Conservation (phyloP, 2,113 vertebrate genomes). For the Mohoua ochrocephala region DNA sequence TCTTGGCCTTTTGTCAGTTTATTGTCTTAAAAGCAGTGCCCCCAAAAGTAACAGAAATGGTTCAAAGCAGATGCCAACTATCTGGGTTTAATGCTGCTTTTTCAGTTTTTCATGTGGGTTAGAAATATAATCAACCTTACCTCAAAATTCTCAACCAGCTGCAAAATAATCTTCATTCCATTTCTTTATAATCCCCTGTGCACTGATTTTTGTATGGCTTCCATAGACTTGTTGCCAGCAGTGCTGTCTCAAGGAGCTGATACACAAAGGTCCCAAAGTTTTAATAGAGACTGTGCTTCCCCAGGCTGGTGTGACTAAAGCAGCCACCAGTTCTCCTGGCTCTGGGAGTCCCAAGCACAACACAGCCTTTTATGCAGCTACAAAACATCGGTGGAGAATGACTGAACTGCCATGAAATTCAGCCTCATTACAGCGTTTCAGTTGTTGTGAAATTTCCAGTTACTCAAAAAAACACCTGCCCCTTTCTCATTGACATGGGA, state of each 20-base stretch:
- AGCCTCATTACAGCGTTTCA: not conserved
- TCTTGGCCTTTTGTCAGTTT: not conserved
- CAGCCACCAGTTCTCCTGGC: not conserved
- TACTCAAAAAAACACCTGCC: not conserved
- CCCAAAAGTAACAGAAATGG: not conserved
- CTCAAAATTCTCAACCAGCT: not conserved
- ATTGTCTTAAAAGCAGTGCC: not conserved
- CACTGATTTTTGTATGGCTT: not conserved
- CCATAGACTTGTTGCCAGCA: not conserved
- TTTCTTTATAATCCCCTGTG: not conserved
- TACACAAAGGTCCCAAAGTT: not conserved
- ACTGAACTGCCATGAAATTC: not conserved
- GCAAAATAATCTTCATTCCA: not conserved
- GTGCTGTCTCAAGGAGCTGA: not conserved
- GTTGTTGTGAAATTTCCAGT: not conserved
- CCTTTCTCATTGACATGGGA: not conserved
- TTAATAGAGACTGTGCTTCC: not conserved
- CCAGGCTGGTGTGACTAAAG: not conserved
- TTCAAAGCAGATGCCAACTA: not conserved
- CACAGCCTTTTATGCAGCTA: not conserved
- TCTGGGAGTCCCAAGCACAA: not conserved
- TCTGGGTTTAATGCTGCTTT: not conserved
- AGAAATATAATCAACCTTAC: not conserved
- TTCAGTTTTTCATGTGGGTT: not conserved
- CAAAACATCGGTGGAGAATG: not conserved